phyloP scores from a whole-genome alignment of 2,888 invertebrate species.

The Dicyrtomina minuta region DNA sequence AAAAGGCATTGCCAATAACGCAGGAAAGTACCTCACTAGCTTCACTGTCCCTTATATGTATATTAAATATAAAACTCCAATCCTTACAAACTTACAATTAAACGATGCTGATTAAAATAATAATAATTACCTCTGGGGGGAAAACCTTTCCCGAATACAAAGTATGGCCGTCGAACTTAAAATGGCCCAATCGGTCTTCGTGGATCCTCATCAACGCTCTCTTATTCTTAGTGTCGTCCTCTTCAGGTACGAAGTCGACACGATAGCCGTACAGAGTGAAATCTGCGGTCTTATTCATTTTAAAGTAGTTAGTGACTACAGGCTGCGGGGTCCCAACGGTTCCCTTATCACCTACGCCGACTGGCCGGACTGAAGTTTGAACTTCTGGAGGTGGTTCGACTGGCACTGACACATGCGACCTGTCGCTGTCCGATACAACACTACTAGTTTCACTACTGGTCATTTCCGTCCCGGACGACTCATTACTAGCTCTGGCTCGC shows the following conservation, averaged over 20 bases:
- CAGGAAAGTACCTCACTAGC: too few species aligned
- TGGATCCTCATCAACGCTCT: slow-evolving; percentile 65
- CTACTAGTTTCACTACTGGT: neutral
- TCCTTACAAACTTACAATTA: too few species aligned
- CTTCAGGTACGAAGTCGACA: slow-evolving; percentile 72
- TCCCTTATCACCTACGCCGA: slow-evolving; percentile 13
- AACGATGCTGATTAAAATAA: too few species aligned
- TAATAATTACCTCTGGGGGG: slow-evolving; percentile 57
- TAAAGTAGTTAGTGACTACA: slow-evolving; percentile 46
- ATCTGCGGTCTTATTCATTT: slow-evolving; percentile 39
- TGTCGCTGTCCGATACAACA: neutral
- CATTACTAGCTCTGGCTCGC: neutral
- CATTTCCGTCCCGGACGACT: neutral
- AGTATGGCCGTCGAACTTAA: slow-evolving; percentile 72
- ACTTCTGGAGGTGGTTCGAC: neutral
- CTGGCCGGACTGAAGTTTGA: neutral
- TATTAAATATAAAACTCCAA: too few species aligned
- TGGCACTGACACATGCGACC: neutral
- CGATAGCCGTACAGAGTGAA: slow-evolving; percentile 67
- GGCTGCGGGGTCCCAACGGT: slow-evolving; percentile 27
- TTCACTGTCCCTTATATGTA: too few species aligned
- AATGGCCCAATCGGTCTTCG: slow-evolving; percentile 61
- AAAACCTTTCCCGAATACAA: slow-evolving; percentile 65
- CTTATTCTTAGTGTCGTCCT: slow-evolving; percentile 66
- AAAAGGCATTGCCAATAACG: too few species aligned